phyloP scores from a whole-genome alignment of 2,797 vertebrate genomes.

The Lemur catta region DNA sequence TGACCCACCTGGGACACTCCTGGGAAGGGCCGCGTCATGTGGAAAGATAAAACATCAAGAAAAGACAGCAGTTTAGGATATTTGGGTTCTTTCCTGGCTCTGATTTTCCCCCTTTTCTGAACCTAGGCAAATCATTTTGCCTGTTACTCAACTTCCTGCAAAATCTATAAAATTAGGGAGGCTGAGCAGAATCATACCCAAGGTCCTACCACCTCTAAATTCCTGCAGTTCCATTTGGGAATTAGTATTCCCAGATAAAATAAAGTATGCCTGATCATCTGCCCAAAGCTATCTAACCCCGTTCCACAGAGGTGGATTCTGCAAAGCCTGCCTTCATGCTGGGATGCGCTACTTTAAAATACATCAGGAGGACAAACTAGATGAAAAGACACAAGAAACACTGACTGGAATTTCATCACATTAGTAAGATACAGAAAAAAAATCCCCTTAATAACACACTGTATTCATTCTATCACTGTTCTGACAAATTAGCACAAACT shows the following conservation, averaged over 20 bases:
- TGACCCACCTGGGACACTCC: not conserved
- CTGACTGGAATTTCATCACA: not conserved
- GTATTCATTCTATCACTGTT: not conserved
- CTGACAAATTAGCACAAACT: not conserved
- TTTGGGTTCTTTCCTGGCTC: not conserved
- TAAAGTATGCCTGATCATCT: not conserved
- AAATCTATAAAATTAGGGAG: not conserved
- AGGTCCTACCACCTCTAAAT: not conserved
- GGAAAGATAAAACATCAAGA: not conserved
- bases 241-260: not conserved
- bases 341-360: not conserved
- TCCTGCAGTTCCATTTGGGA: not conserved
- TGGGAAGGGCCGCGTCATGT: not conserved
- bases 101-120: not conserved
- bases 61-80: not conserved
- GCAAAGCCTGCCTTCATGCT: not conserved
- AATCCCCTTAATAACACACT: not conserved
- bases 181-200: not conserved
- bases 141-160: not conserved
- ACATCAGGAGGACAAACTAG: accelerated
- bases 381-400: not conserved
- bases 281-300: not conserved
- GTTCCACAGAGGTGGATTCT: not conserved
- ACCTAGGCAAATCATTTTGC: not conserved
- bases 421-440: not conserved